Evolutionary conservation across 2,113 vertebrate species (phyloP), one percentile per base, ranked within the genome.

Genomic region (Mugil cephalus): DNA sequence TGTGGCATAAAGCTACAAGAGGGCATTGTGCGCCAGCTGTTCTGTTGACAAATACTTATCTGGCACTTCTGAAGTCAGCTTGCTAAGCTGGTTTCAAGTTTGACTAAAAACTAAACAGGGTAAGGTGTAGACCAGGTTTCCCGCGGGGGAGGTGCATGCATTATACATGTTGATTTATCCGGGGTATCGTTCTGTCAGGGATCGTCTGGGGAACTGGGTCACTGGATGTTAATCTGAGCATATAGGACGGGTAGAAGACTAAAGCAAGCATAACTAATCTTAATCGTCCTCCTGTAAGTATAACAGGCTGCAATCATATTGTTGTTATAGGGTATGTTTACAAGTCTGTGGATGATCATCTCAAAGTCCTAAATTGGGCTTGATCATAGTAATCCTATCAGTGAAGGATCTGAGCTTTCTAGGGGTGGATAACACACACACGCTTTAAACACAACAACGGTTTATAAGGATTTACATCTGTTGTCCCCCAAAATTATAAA

Each of bases 31-130:
- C 90, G 91, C 95, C 96, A 97, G 96, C 96, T 97, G 96, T 94
- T 96, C 93, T 95, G 95, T 94, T 96, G 95, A 97, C 95, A 95
- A 96, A 96, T 96, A 96, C 94, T 96, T 96, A 95, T 95, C 95
- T 94, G 94, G 94, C 95, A 95, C 94, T 96, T 95, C 95, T 95
- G 93, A 95, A 96, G 93, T 96, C 94, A 91, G 92, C 93, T 94
- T 92, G 93, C 88, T 95, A 93, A 94, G 94, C 93, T 91, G 92
- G 89, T 89, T 89, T 87, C 80, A 87, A 90, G 89, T 93, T 92
- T 89, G 83, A 88, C 88, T 78, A 69, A 84, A 92, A 91, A 86
- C 80, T 87, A 85, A 89, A 84, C 71, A 74, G 74, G 66, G 78
- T 69, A 82, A 85, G 77, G 72, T 76, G 80, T 69, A 67, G 64